These are phyloP conservation scores for Chromis chromis DNA, from an alignment of 2,797 vertebrate genomes.

Conservation along the genomic window DNA sequence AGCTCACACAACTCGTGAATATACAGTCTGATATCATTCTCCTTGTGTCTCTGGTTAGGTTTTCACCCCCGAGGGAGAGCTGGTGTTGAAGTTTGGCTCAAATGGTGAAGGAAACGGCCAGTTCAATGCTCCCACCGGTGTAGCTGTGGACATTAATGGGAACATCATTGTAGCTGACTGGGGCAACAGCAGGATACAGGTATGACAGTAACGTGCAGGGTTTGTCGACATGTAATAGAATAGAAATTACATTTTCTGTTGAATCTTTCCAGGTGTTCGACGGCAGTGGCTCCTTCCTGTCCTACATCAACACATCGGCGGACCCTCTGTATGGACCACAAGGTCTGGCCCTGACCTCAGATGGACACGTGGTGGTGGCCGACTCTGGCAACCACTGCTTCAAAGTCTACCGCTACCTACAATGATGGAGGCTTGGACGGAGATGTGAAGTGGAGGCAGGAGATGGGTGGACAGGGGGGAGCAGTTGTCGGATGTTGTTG, in stretches of 20 bases:
- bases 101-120: constrained; percentile 98
- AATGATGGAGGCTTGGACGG: constrained; percentile 80
- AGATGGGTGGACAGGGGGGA: neutral
- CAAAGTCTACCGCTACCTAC: constrained; percentile 98
- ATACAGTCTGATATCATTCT: neutral
- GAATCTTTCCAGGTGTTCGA: constrained; percentile 91
- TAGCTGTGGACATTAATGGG: constrained; percentile 94
- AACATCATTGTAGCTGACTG: constrained; percentile 98
- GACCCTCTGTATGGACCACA: constrained; percentile 98
- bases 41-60: constrained; percentile 81
- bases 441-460: neutral
- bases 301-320: constrained; percentile 98
- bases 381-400: constrained; percentile 99
- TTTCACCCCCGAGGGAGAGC: constrained; percentile 96
- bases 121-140: constrained; percentile 97
- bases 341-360: constrained; percentile 95
- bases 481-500: neutral
- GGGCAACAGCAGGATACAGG: constrained; percentile 99
- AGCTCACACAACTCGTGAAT: neutral
- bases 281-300: constrained; percentile 95
- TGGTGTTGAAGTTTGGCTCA: constrained; percentile 96
- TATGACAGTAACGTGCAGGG: constrained; percentile 49
- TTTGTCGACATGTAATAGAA: neutral
- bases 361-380: constrained; percentile 97
- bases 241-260: neutral